phyloP scores from a whole-genome alignment of 2,888 invertebrate genomes.

The Hoplodrina blanda region DNA sequence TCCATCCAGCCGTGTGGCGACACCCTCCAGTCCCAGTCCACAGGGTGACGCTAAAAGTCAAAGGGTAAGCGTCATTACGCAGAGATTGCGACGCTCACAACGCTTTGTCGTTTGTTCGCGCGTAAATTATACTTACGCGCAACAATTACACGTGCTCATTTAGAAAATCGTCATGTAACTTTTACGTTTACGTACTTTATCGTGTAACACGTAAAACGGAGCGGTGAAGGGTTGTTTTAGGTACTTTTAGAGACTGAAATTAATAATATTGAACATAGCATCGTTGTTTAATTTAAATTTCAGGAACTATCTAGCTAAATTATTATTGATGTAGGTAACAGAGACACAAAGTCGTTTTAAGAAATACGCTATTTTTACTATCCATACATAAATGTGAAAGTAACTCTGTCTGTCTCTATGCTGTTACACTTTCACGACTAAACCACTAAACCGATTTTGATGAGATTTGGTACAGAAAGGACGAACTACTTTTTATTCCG shows the following conservation, averaged over 20 bases:
- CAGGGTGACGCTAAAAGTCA: conserved; percentile 60
- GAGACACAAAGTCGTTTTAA: not conserved
- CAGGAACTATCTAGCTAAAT: not conserved
- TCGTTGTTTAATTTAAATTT: not conserved
- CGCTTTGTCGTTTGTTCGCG: conserved; percentile 75
- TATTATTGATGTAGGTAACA: not conserved
- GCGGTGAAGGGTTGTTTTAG: conserved; percentile 25
- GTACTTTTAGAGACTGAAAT: conserved; percentile 16
- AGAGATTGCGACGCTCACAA: conserved; percentile 66
- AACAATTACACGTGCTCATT: conserved; percentile 73
- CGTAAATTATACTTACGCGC: conserved; percentile 74
- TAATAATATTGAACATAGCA: conserved; percentile 24
- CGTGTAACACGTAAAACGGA: conserved; percentile 49
- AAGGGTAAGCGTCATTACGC: conserved; percentile 68
- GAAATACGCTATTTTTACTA: not conserved
- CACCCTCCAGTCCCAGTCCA: conserved; percentile 14
- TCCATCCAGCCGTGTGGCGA: conserved; percentile 5
- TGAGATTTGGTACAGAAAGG: too few species aligned
- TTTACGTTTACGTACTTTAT: conserved; percentile 66
- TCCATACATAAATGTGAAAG: too few species aligned
- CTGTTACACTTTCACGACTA: too few species aligned
- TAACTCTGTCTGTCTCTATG: too few species aligned
- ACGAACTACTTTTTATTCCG: too few species aligned
- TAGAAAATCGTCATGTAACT: conserved; percentile 72
- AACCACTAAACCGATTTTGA: too few species aligned